phyloP scores from a whole-genome alignment of 2,797 vertebrate genomes.

The Cossypha heuglini region DNA sequence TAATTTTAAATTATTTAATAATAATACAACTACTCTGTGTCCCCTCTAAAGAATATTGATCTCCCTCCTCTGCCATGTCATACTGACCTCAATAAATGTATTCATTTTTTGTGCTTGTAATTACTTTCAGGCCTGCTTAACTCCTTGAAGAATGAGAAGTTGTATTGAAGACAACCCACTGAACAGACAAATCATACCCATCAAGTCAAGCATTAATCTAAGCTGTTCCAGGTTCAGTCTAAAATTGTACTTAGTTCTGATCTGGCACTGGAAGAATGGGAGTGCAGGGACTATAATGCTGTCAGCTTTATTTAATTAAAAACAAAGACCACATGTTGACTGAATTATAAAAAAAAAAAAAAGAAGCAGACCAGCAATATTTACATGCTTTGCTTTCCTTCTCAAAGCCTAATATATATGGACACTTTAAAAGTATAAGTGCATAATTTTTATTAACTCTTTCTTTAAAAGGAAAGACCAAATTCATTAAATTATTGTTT shows the following conservation, averaged over 20 bases:
- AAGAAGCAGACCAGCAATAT: not conserved
- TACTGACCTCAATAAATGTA: slow-evolving; percentile 14
- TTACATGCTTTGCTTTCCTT: not conserved
- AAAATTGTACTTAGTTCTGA: not conserved
- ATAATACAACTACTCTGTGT: not conserved
- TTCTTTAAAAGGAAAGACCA: not conserved
- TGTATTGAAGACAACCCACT: not conserved
- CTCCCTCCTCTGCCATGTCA: not conserved
- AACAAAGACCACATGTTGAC: slow-evolving; percentile 12
- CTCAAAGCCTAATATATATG: not conserved
- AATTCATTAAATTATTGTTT: not conserved
- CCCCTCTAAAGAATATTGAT: slow-evolving; percentile 20
- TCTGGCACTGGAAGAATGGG: not conserved
- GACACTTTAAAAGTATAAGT: not conserved
- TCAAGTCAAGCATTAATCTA: not conserved
- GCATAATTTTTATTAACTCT: not conserved
- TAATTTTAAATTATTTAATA: slow-evolving; percentile 59
- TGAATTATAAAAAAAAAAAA: not conserved
- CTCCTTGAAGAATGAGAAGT: not conserved
- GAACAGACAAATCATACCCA: not conserved
- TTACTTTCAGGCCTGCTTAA: not conserved
- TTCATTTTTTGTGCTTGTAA: slow-evolving; percentile 9
- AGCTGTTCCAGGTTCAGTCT: not conserved
- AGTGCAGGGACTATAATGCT: not conserved
- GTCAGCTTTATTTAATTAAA: slow-evolving; percentile 34